A percentile compares a stretch with the other conserved stretches of the same genome.
Conservation (phyloP, 2,797 vertebrate genomes). For the Furcifer pardalis region DNA sequence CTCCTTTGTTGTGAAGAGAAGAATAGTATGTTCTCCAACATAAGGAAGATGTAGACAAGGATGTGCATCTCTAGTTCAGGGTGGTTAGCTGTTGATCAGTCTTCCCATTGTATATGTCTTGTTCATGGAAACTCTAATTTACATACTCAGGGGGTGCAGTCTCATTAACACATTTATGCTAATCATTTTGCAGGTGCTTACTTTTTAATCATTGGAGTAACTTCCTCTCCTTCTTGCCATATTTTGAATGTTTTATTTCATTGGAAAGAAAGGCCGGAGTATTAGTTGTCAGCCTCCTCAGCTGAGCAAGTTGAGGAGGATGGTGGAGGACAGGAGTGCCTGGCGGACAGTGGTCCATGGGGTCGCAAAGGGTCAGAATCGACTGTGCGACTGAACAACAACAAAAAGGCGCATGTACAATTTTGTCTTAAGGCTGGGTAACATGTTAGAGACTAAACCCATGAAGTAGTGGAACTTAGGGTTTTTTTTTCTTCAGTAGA, state of each 20-base stretch:
- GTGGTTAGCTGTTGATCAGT: background rate
- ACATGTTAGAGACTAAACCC: background rate
- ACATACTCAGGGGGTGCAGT: conserved; percentile 16
- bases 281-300: conserved; percentile 34
- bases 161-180: conserved; percentile 9
- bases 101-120: conserved; percentile 37
- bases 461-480: too few relatives aligned
- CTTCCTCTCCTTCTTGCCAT: background rate
- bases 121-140: background rate
- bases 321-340: too few relatives aligned
- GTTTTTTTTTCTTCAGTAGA: background rate
- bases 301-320: too few relatives aligned
- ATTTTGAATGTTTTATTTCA: conserved; percentile 17
- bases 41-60: too few relatives aligned
- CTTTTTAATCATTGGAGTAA: background rate
- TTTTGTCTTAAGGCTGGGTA: background rate
- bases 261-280: conserved; percentile 38
- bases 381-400: too few relatives aligned
- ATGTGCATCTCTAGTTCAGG: too few relatives aligned
- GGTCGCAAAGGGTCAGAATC: too few relatives aligned
- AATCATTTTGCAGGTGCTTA: conserved; percentile 3
- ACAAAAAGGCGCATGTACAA: too few relatives aligned
- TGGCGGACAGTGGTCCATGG: too few relatives aligned
- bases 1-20: too few relatives aligned
- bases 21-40: too few relatives aligned